Base-by-base conservation (phyloP, 2,113 vertebrate genomes). In the Nasalis larvatus region DNA sequence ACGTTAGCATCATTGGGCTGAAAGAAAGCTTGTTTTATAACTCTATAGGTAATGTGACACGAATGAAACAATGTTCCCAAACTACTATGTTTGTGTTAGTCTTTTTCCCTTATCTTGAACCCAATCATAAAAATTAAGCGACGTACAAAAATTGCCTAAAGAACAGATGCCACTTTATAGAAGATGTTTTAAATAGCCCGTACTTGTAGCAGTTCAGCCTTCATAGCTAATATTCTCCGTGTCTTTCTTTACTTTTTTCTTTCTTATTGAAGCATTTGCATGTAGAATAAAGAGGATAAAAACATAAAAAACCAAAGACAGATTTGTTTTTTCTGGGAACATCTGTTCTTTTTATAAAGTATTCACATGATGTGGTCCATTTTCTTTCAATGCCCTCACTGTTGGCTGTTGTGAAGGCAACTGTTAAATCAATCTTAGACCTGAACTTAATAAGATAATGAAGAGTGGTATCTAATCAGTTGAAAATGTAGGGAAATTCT, bases 301-400 rank as follows among this genome's bases (percentile, higher is more conserved):
- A 91, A 78, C 60, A 96, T 40, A 45, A 74, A 78, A 94, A 85
- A 47, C 60, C 60, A 86, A 92, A 81, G 32, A 91, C 82, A 89
- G 25, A 86, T 42, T 94, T 90, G 35, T 86, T 93, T 96, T 84
- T 96, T 76, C 21, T 23, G 63, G 94, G 73, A 89, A 94, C 58
- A 71, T 97, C 90, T 98, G 76, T 47, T 96, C 94, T 97, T 68
- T 12, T 84, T 88, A 52, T 89, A 54, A 78, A 92, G 35, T 17
- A 35, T 78, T 11, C 60, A 47, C 1, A 3, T 71, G 40, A 49
- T n/a, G 23, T 37, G 30, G 49, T 71, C 66, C 88, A 8, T 84
- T 86, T 91, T 83, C 68, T 93, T 3, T 73, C 56, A 93, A 0
- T 13, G 35, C 86, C 95, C 56, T 73, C 56, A 21, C 16, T 52